These are phyloP conservation scores for Morus bassanus DNA, from an alignment of 2,797 vertebrate species.

Conservation along the genomic window DNA sequence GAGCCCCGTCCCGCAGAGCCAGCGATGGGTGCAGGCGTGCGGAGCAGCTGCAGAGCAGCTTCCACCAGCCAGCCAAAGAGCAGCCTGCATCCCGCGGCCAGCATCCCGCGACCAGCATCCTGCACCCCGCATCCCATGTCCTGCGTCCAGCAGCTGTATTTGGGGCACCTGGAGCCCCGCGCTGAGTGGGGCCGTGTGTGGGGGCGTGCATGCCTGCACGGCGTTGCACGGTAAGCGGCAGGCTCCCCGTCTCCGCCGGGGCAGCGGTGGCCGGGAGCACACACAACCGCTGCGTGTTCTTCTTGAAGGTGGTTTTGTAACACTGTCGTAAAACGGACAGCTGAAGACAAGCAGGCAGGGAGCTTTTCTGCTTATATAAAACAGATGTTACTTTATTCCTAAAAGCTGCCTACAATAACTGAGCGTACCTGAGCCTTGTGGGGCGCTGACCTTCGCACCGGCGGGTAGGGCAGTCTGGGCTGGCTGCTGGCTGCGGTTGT, in stretches of 20 bases:
- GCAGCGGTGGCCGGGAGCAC: neutral
- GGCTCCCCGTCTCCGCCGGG: neutral
- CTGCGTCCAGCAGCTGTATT: neutral
- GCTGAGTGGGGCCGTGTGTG: neutral
- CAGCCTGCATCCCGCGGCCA: too few species aligned
- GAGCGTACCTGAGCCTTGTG: neutral
- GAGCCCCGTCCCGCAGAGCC: neutral
- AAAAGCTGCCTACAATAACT: rapidly evolving
- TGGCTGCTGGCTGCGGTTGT: neutral
- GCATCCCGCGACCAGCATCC: too few species aligned
- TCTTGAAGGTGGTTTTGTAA: neutral
- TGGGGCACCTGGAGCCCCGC: neutral
- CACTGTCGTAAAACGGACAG: rapidly evolving
- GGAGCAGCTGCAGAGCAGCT: neutral
- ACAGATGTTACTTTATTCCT: neutral
- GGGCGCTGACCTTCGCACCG: neutral
- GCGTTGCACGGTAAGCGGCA: too few species aligned
- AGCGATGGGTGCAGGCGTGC: neutral
- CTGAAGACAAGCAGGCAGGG: neutral
- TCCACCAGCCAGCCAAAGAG: neutral
- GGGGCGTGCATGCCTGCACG: neutral
- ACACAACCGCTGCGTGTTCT: rapidly evolving
- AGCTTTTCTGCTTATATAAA: neutral
- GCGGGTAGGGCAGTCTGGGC: neutral
- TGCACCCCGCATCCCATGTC: too few species aligned